Conservation (phyloP, 1,140 invertebrate species). For the Reticulitermes speratus region DNA sequence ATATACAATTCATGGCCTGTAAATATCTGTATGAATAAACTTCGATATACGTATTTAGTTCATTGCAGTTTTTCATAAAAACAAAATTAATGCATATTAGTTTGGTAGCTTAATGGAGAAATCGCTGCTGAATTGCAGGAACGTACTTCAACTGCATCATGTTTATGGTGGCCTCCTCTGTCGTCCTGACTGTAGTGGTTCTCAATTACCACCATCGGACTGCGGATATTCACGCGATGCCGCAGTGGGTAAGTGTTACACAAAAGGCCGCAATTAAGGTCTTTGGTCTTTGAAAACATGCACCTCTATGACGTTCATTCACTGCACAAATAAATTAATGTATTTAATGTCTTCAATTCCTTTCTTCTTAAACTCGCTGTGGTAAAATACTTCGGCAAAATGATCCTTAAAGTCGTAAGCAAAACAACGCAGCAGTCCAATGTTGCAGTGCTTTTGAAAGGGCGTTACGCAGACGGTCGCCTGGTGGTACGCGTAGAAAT, state of each 20-base stretch:
- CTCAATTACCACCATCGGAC: slow-evolving; percentile 98
- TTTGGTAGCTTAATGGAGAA: not conserved
- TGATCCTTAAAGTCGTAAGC: no score
- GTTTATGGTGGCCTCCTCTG: slow-evolving; percentile 99
- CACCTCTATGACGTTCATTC: not conserved
- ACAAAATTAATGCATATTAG: not conserved
- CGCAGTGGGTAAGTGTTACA: slow-evolving; percentile 79
- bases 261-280: no score
- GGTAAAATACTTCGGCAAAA: no score
- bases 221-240: slow-evolving; percentile 96
- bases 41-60: not conserved
- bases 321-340: no score
- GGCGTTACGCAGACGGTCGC: no score
- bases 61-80: not conserved
- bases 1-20: not conserved
- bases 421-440: no score
- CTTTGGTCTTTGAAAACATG: not conserved
- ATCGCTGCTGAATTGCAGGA: slow-evolving; percentile 58
- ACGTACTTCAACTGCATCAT: slow-evolving; percentile 99
- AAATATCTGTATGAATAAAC: not conserved
- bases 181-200: slow-evolving; percentile 95
- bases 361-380: no score
- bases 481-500: no score
- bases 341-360: no score
- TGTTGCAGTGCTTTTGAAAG: no score